Conservation (phyloP, 1,140 invertebrate species). For the Heliothis subflexa region DNA sequence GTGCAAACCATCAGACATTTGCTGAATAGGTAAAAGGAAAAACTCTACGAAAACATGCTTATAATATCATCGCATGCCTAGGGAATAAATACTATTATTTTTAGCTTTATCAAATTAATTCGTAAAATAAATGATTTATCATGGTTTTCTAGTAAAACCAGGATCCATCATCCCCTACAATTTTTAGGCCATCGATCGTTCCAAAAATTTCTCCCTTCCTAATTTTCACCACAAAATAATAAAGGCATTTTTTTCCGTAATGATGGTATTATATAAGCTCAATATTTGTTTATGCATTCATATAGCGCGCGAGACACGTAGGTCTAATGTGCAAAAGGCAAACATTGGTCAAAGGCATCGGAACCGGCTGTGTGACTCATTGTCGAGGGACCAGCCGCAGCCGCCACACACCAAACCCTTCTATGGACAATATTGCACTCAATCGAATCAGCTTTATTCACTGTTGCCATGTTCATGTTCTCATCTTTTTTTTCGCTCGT, state of each 20-base stretch:
- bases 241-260: too few relatives aligned
- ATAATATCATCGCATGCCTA: too few relatives aligned
- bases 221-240: too few relatives aligned
- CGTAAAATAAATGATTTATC: too few relatives aligned
- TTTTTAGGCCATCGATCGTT: too few relatives aligned
- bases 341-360: slow-evolving; percentile 41
- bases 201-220: too few relatives aligned
- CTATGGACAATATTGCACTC: slow-evolving; percentile 40
- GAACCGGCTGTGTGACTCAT: slow-evolving; percentile 70
- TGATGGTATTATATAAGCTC: slow-evolving; percentile 3
- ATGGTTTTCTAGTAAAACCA: too few relatives aligned
- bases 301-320: slow-evolving; percentile 36
- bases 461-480: slow-evolving; percentile 36
- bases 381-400: slow-evolving; percentile 48
- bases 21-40: slow-evolving; percentile 26
- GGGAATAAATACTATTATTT: background rate
- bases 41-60: background rate
- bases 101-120: too few relatives aligned
- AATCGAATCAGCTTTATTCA: slow-evolving; percentile 26
- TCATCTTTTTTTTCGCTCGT: background rate
- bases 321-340: slow-evolving; percentile 47
- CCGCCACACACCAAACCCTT: slow-evolving; percentile 46
- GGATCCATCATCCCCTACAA: too few relatives aligned
- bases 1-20: slow-evolving; percentile 24
- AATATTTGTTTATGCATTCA: slow-evolving; percentile 1